A percentile compares a stretch with the other conserved stretches of the same genome.
Evolutionary conservation across 2,797 vertebrate species (phyloP).

Genomic region (Hozukius guyotensis): DNA sequence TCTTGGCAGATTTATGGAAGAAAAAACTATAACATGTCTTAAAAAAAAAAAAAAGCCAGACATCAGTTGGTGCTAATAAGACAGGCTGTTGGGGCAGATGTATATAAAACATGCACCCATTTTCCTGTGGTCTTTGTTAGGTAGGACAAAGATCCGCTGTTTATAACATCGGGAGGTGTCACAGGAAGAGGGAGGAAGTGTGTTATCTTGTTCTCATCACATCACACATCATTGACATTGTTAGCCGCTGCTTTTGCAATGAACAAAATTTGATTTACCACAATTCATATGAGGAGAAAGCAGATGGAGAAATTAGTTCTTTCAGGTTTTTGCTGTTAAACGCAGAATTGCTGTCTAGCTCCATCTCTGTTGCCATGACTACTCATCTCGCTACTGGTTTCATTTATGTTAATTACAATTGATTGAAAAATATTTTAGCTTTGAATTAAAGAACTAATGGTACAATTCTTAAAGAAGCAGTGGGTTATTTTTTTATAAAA

Average conservation of each 20-base stretch:
- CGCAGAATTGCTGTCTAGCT: neutral
- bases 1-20: conserved; percentile 80
- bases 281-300: neutral
- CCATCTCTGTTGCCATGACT: neutral
- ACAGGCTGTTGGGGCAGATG: conserved; percentile 56
- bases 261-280: neutral
- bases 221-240: conserved; percentile 29
- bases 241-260: conserved; percentile 15
- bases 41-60: conserved; percentile 56
- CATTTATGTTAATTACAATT: neutral
- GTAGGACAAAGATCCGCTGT: conserved; percentile 23
- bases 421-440: neutral
- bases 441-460: neutral
- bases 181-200: conserved; percentile 7
- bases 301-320: neutral
- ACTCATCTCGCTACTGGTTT: neutral
- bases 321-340: neutral
- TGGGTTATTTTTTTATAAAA: too few species aligned
- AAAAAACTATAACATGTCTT: conserved; percentile 76
- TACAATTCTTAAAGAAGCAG: too few species aligned
- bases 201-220: conserved; percentile 44
- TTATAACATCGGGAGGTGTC: conserved; percentile 29
- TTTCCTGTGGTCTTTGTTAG: conserved; percentile 35
- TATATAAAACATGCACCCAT: conserved; percentile 44
- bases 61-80: conserved; percentile 65